These are phyloP conservation scores for Theonella swinhoei DNA, from an alignment of 37 sponge, comb jelly and placozoan genomes.

Conservation along the genomic window DNA sequence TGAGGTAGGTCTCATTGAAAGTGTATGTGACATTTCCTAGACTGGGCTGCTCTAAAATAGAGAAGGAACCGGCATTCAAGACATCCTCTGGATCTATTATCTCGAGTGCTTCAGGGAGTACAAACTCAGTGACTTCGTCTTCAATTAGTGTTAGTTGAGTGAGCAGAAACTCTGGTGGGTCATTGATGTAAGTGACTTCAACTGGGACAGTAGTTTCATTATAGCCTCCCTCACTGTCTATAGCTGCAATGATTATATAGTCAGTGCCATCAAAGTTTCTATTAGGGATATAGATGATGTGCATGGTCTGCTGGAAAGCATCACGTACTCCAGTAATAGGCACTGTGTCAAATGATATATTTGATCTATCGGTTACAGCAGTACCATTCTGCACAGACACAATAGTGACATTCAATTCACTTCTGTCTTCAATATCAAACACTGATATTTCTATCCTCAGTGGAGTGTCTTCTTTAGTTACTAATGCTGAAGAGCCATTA, in stretches of 20 bases:
- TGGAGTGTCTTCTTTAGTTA: constrained; percentile 62
- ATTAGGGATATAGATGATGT: constrained; percentile 72
- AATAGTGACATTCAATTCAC: constrained; percentile 19
- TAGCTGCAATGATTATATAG: constrained; percentile 48
- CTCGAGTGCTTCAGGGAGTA: constrained; percentile 62
- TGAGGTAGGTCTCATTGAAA: constrained; percentile 12
- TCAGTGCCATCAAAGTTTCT: constrained; percentile 73
- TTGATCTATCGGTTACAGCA: constrained; percentile 7
- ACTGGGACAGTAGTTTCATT: constrained; percentile 50
- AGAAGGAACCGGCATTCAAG: constrained; percentile 69
- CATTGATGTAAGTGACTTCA: constrained; percentile 66
- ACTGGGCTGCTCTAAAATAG: constrained; percentile 35
- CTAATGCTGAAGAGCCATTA: background rate
- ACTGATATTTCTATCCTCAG: constrained; percentile 42
- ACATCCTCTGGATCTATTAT: constrained; percentile 74
- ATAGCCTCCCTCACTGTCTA: constrained; percentile 53
- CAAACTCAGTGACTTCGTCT: constrained; percentile 49
- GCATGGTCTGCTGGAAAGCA: constrained; percentile 38
- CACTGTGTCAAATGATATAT: background rate
- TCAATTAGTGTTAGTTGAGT: constrained; percentile 53
- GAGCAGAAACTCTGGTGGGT: constrained; percentile 78
- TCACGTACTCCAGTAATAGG: background rate
- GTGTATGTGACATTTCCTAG: constrained; percentile 60
- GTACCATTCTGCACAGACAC: constrained; percentile 35
- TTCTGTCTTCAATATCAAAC: constrained; percentile 54